These are phyloP conservation scores for Phrynocephalus guinanensis DNA, from an alignment of 2,797 vertebrate species.

Conservation along the genomic window DNA sequence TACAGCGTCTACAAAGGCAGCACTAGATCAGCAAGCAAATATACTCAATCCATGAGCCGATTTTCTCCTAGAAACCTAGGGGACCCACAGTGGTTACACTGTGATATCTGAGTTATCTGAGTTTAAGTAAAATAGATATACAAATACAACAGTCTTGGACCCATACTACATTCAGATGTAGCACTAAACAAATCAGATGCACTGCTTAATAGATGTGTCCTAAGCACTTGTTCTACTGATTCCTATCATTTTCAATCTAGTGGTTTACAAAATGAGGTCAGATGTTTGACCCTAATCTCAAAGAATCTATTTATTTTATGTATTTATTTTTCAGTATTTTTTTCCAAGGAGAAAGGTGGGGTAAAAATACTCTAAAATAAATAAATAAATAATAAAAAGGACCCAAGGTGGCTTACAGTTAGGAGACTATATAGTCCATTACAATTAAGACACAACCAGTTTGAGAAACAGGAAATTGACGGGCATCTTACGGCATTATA, in stretches of 20 bases:
- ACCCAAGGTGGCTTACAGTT: too few relatives aligned
- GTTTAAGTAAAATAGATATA: background rate
- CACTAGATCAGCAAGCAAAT: background rate
- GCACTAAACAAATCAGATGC: background rate
- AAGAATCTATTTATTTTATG: background rate
- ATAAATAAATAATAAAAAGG: too few relatives aligned
- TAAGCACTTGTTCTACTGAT: background rate
- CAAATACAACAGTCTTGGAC: background rate
- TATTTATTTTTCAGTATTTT: too few relatives aligned
- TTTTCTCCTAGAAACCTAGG: background rate
- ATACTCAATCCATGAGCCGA: background rate
- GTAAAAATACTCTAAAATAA: too few relatives aligned
- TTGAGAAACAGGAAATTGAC: too few relatives aligned
- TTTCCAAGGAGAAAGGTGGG: too few relatives aligned
- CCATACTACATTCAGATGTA: background rate
- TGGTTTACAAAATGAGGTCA: constrained; percentile 4
- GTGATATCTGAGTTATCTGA: background rate
- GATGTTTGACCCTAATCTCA: background rate
- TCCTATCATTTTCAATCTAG: constrained; percentile 1
- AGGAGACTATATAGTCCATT: too few relatives aligned
- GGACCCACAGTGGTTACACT: background rate
- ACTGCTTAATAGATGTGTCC: background rate
- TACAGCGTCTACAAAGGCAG: background rate
- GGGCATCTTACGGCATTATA: too few relatives aligned
- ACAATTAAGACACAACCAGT: too few relatives aligned